Percentiles rank a stretch among this genome's conserved stretches.
Conservation (phyloP, 2,113 vertebrate genomes). For the Lota lota region DNA sequence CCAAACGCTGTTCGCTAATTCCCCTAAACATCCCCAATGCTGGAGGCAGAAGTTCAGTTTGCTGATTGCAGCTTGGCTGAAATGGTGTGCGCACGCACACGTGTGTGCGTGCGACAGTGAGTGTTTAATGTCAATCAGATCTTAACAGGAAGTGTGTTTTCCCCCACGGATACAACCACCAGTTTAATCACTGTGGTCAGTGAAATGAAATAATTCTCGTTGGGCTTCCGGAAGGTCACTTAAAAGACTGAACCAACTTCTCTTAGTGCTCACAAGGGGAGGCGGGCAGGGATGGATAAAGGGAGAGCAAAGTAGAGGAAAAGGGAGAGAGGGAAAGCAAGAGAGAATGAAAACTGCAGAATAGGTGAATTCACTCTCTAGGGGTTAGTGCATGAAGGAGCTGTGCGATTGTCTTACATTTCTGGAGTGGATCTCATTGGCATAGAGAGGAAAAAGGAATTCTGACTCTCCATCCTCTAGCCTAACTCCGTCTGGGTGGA, state of each 20-base stretch:
- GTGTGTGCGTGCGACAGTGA: neutral
- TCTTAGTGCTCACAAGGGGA: neutral
- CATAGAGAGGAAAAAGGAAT: constrained; percentile 91
- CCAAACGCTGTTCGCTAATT: constrained; percentile 47
- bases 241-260: neutral
- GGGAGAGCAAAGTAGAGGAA: constrained; percentile 6
- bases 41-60: constrained; percentile 30
- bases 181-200: constrained; percentile 24
- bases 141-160: constrained; percentile 5
- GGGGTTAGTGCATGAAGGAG: constrained; percentile 1
- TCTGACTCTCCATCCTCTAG: constrained; percentile 95
- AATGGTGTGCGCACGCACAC: constrained; percentile 4
- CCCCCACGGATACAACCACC: constrained; percentile 12
- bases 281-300: neutral
- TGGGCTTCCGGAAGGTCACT: constrained; percentile 8
- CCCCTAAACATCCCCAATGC: constrained; percentile 2
- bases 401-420: constrained; percentile 71
- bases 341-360: neutral
- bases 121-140: constrained; percentile 19
- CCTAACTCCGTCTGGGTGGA: constrained; percentile 83
- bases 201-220: constrained; percentile 20
- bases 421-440: constrained; percentile 92
- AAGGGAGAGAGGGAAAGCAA: neutral
- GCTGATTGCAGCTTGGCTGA: constrained; percentile 13
- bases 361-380: neutral